Conservation (phyloP, 2,797 vertebrate species). For the Sciurus vulgaris region DNA sequence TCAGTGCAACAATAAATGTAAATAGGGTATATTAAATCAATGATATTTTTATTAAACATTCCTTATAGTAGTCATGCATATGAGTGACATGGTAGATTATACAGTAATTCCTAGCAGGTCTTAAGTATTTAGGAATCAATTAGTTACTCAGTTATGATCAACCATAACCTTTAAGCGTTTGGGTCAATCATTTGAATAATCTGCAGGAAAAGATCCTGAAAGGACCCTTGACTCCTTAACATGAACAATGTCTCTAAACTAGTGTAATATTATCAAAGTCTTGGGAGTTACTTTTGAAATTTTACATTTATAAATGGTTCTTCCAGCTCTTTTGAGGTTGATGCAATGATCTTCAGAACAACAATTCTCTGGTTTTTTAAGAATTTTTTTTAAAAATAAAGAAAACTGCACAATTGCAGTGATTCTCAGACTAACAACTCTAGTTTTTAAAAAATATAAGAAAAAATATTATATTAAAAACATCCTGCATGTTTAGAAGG, state of each 20-base stretch:
- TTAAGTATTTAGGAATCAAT: conserved; percentile 58
- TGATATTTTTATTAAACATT: not conserved
- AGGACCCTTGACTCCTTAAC: not conserved
- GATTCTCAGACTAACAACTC: too few relatives aligned
- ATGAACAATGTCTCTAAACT: conserved; percentile 41
- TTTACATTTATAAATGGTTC: conserved; percentile 23
- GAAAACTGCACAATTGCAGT: conserved; percentile 26
- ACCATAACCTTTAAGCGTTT: conserved; percentile 73
- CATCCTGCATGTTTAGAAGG: not conserved
- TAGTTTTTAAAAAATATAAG: too few relatives aligned
- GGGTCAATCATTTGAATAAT: conserved; percentile 78
- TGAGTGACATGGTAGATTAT: conserved; percentile 17
- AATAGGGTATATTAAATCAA: conserved; percentile 10
- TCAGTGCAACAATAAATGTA: conserved; percentile 65
- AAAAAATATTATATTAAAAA: too few relatives aligned
- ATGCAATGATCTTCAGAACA: not conserved
- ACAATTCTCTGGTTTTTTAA: not conserved
- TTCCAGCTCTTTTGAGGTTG: conserved; percentile 44
- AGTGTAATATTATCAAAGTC: not conserved
- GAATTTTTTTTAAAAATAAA: not conserved
- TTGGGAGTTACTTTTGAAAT: conserved; percentile 4
- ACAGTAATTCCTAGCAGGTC: conserved; percentile 49
- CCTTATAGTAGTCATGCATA: not conserved
- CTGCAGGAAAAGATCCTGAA: conserved; percentile 71
- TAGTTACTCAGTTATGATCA: conserved; percentile 8